phyloP scores from a whole-genome alignment of 1,140 invertebrate genomes.

The honey bee (Apis mellifera) region Amel_HAv3.1 CM009934.2:8398001-8398500 shows the following conservation, averaged over 20 bases:
- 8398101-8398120: too few relatives aligned
- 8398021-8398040: too few relatives aligned
- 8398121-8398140: too few relatives aligned
- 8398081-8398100: too few relatives aligned
- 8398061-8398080: too few relatives aligned
- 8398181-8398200: background rate
- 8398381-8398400: constrained; percentile 2
- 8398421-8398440: background rate
- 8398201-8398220: background rate
- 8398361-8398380: too few relatives aligned
- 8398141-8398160: too few relatives aligned
- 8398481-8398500: too few relatives aligned
- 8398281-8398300: background rate
- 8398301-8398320: background rate
- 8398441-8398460: background rate
- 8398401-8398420: background rate
- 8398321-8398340: background rate
- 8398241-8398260: background rate
- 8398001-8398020: too few relatives aligned
- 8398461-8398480: background rate
- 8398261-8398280: background rate
- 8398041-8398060: too few relatives aligned
- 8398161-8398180: too few relatives aligned
- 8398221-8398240: background rate
- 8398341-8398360: background rate